Evolutionary conservation across 35 echinoderm and acorn worm species (phyloP), one percentile per base, ranked within the genome.

Genomic region (Lytechinus variegatus): DNA sequence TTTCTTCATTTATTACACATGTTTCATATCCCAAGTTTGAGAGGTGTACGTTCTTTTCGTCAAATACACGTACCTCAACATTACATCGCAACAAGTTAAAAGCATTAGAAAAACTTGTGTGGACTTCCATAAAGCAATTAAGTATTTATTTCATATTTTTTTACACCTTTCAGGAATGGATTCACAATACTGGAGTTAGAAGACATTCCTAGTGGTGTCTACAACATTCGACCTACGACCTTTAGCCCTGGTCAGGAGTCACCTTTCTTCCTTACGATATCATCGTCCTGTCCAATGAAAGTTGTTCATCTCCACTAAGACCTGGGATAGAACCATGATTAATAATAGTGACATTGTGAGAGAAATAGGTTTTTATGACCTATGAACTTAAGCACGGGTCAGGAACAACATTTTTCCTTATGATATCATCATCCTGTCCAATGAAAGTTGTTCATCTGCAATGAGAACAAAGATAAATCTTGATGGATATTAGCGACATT

Each of bases 141-240:
- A 6, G 61, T 1, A 21, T 71, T 19, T 16, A 71, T 71, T 19
- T 71, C 14, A 21, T 71, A 19, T 79, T 19, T 6, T n/a, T 4
- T 54, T 61, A 24, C 92, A 55, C 14, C 27, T 11, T 56, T 28
- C 87, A 99, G 97, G 93, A 86, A 94, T 56, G 98, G 97, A 52
- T 99, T 99, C 94, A 97, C 86, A 29, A 92, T 97, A 54, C 66
- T 97, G 1, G 97, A 99, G 56, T 54, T 99, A 8, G 98, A 99
- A 14, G 95, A 97, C 87, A n/a, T 99, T 52, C 96, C 96, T 27
- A 97, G 98, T 44, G 98, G 98, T 27, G 97, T 95, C 27, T 99
- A 99, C 92, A 99, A 99, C 54, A 96, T 99, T 54, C 86, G 97
- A 94, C 97, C 97, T 52, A 97, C 97, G 21, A 99, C 98, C 90